Percentiles rank a stretch among this genome's conserved stretches.
Conservation (phyloP, 2,113 vertebrate species). For the Arothron firmamentum region DNA sequence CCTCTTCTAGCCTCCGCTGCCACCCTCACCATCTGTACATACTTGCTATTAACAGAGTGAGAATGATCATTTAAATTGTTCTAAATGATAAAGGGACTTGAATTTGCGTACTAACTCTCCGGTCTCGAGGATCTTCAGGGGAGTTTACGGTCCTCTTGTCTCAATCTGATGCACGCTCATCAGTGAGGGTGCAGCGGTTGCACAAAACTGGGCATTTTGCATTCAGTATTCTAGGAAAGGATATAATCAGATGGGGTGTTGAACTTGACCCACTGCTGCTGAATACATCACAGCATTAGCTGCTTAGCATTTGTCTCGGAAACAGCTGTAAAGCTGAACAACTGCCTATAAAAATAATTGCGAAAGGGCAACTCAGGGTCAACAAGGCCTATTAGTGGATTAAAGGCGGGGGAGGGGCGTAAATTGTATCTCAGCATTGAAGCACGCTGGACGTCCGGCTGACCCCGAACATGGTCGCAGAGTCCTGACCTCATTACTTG, state of each 20-base stretch:
- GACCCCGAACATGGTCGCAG: conserved; percentile 22
- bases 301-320: too few species aligned
- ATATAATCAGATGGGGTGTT: too few species aligned
- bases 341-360: conserved; percentile 14
- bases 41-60: conserved; percentile 45
- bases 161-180: too few species aligned
- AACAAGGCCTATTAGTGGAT: conserved; percentile 18
- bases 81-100: conserved; percentile 9
- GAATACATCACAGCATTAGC: too few species aligned
- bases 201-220: too few species aligned
- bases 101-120: too few species aligned
- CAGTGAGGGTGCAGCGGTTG: too few species aligned
- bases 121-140: too few species aligned
- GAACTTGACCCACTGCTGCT: too few species aligned
- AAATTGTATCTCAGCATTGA: conserved; percentile 1
- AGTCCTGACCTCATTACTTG: conserved; percentile 17
- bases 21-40: conserved; percentile 23
- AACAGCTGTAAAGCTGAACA: conserved; percentile 31
- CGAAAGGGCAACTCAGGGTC: conserved; percentile 16
- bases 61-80: conserved; percentile 33
- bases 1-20: conserved; percentile 19
- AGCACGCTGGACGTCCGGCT: conserved; percentile 17
- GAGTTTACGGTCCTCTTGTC: too few species aligned
- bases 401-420: neutral
- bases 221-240: too few species aligned